Percentiles rank a stretch among this genome's conserved stretches.
phyloP scores from a whole-genome alignment of 2,113 vertebrate genomes.

The Lamprotornis superbus region DNA sequence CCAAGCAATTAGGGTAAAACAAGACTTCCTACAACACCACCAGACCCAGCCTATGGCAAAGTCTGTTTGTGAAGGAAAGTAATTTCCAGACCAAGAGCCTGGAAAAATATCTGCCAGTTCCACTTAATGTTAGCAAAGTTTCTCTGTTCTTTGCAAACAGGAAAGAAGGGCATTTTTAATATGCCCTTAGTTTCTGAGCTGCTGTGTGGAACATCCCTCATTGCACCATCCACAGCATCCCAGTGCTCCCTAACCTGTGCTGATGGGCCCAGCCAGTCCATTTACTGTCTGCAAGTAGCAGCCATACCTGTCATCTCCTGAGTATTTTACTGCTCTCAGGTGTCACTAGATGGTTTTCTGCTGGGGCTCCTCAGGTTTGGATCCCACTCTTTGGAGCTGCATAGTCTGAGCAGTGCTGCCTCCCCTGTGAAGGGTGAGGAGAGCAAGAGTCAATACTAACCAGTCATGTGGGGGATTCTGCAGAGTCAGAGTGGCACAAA shows the following conservation, averaged over 20 bases:
- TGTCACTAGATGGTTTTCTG: not conserved
- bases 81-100: not conserved
- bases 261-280: not conserved
- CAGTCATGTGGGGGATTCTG: rapidly evolving
- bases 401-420: not conserved
- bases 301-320: not conserved
- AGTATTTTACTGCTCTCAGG: not conserved
- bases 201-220: not conserved
- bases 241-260: not conserved
- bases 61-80: not conserved
- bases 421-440: not conserved
- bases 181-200: not conserved
- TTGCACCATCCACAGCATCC: not conserved
- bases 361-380: not conserved
- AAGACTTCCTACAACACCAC: rapidly evolving
- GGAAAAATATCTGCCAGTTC: not conserved
- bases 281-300: not conserved
- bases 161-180: not conserved
- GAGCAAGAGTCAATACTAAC: not conserved
- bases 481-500: not conserved
- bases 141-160: not conserved
- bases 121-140: not conserved
- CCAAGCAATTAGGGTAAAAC: rapidly evolving
- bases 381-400: rapidly evolving
- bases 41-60: not conserved